These are phyloP conservation scores for Condylostylus longicornis DNA, from an alignment of 1,140 invertebrate species.

Conservation along the genomic window DNA sequence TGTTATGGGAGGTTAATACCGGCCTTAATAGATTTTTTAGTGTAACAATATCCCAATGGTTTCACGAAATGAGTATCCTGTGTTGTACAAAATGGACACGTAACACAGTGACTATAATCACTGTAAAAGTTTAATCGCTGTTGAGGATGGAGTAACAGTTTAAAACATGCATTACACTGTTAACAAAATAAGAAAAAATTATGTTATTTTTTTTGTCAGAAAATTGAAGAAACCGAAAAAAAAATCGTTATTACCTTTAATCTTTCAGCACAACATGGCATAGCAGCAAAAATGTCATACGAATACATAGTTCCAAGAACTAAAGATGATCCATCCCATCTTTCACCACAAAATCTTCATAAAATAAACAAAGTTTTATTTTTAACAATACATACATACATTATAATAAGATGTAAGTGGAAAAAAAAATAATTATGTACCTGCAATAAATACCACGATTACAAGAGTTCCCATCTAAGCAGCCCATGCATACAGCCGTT, in stretches of 20 bases:
- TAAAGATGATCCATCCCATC: constrained; percentile 84
- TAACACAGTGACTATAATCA: constrained; percentile 83
- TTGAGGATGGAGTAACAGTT: constrained; percentile 68
- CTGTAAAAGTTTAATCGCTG: constrained; percentile 85
- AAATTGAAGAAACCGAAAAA: background rate
- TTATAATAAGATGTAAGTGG: background rate
- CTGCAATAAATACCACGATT: constrained; percentile 56
- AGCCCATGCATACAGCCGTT: constrained; percentile 86
- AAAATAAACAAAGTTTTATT: constrained; percentile 4
- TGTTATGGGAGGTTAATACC: constrained; percentile 73
- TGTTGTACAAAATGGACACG: constrained; percentile 78
- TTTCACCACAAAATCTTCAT: constrained; percentile 55
- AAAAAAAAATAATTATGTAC: constrained; percentile 10
- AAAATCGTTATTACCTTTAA: constrained; percentile 51
- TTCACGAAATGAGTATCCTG: constrained; percentile 91
- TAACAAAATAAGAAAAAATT: constrained; percentile 16
- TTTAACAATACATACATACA: background rate
- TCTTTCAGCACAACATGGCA: constrained; percentile 84
- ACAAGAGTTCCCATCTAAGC: constrained; percentile 65
- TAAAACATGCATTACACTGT: constrained; percentile 80
- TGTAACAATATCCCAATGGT: constrained; percentile 63
- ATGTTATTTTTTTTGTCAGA: background rate
- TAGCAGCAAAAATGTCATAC: constrained; percentile 93
- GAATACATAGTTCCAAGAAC: constrained; percentile 94
- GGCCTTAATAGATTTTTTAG: constrained; percentile 49